Conservation (phyloP, 2,113 vertebrate genomes). For the Morone saxatilis region DNA sequence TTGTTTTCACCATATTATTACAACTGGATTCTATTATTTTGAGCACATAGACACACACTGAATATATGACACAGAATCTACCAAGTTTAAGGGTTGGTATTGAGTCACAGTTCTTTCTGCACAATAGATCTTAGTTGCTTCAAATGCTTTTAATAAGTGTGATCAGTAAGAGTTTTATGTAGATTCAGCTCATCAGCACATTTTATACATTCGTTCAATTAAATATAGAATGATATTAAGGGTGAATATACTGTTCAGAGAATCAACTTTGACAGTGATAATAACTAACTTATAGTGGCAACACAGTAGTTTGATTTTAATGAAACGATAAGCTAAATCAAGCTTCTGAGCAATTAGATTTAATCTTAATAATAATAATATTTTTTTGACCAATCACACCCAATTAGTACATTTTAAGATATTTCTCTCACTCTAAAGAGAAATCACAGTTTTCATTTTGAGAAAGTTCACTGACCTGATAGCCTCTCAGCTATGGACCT, state of each 20-base stretch:
- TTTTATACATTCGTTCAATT: not conserved
- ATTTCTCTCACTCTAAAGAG: not conserved
- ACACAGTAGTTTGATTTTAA: not conserved
- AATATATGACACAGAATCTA: not conserved
- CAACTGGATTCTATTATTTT: not conserved
- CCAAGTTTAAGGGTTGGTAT: not conserved
- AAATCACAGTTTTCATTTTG: not conserved
- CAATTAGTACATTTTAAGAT: too few species aligned
- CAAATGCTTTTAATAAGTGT: not conserved
- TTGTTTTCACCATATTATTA: constrained; percentile 5
- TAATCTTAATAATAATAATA: too few species aligned
- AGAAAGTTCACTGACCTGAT: too few species aligned
- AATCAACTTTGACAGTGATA: not conserved
- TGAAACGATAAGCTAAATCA: not conserved
- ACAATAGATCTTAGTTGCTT: not conserved
- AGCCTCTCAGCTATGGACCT: too few species aligned
- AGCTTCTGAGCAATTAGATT: not conserved
- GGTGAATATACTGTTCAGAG: not conserved
- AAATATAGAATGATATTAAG: not conserved
- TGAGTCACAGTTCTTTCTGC: not conserved
- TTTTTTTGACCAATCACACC: too few species aligned
- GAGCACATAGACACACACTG: not conserved
- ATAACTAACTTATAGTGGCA: not conserved
- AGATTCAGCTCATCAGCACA: not conserved
- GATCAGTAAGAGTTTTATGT: not conserved